Base-by-base conservation (phyloP, 2,888 invertebrate genomes). In the Metallyticus violacea region DNA sequence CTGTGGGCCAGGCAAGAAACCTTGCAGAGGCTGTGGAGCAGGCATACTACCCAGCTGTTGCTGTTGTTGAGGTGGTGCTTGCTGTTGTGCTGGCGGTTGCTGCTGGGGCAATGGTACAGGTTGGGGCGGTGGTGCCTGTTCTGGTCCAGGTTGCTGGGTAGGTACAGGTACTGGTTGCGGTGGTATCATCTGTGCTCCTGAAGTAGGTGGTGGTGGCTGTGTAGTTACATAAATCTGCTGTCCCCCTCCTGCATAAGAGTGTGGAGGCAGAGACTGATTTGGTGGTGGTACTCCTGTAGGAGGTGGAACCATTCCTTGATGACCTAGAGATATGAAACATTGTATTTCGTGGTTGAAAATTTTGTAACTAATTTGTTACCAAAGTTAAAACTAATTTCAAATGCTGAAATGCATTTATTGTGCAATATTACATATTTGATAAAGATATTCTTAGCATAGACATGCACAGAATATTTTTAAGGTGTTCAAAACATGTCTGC, bases 101-200 rank as follows among this genome's bases (percentile, higher is more conserved):
- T 87, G 85, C 26, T 81, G 85, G 27, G 88, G 87, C 77, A 87
- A 85, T 7, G 88, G 87, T 26, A 86, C 87, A 1, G 87, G 87
- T 27, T 87, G 87, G 7, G 87, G 88, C 26, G 78, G 86, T 15
- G 81, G 88, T 62, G 82, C 77, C 1, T 62, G 81, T 9, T 85
- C 79, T 40, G 78, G 85, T 26, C 82, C 86, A 30, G 86, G 86
- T 2, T 85, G 87, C 26, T 85, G 87, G 15, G 86, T 77, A 25
- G 87, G 85, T 79, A 86, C 85, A 27, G 85, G 82, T n/a, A 85
- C 86, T 7, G 88, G 87, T 15, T 85, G 86, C 27, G 85, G 85
- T 22, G 85, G 87, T 9, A 83, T 62, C 76, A 79, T 6, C 62
- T 79, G 79, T 29, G 77, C 77, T 77, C 83, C 83, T 77, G 85